These are phyloP conservation scores for Caenorhabditis imperialis DNA, from an alignment of 2,888 invertebrate species.

Conservation along the genomic window DNA sequence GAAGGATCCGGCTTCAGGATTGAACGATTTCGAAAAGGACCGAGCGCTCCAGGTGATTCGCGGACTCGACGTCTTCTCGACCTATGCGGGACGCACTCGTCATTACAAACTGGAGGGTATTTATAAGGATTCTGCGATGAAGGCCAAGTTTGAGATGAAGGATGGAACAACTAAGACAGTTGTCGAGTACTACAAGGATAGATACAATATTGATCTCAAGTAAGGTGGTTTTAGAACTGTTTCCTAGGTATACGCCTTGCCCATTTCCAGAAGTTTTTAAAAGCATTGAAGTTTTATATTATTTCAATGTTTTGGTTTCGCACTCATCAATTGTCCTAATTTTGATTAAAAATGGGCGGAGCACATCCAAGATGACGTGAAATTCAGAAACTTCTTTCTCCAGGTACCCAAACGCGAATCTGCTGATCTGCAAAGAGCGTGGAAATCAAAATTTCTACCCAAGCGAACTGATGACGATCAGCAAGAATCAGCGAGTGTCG, in stretches of 20 bases:
- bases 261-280: no score
- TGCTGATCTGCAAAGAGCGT: conserved; percentile 40
- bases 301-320: no score
- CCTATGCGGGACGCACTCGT: conserved; percentile 7
- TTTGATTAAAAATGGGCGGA: no score
- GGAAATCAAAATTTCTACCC: conserved; percentile 53
- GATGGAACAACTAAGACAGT: conserved; percentile 2
- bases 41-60: conserved; percentile 27
- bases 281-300: no score
- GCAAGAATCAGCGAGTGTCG: conserved; percentile 61
- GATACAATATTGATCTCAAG: conserved; percentile 48
- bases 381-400: no score
- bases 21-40: conserved; percentile 8
- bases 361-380: no score
- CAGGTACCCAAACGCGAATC: conserved; percentile 54
- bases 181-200: conserved; percentile 30
- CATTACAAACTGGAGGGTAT: conserved; percentile 33
- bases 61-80: conserved; percentile 36
- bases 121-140: conserved; percentile 1
- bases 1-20: not conserved
- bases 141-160: conserved; percentile 9
- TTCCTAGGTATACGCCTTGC: no score
- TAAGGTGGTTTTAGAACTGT: no score
- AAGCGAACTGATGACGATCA: conserved; percentile 56
- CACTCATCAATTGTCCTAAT: no score